A percentile compares a stretch with the other conserved stretches of the same genome.
Conservation (phyloP, 2,113 vertebrate genomes). For the Solea senegalensis region DNA sequence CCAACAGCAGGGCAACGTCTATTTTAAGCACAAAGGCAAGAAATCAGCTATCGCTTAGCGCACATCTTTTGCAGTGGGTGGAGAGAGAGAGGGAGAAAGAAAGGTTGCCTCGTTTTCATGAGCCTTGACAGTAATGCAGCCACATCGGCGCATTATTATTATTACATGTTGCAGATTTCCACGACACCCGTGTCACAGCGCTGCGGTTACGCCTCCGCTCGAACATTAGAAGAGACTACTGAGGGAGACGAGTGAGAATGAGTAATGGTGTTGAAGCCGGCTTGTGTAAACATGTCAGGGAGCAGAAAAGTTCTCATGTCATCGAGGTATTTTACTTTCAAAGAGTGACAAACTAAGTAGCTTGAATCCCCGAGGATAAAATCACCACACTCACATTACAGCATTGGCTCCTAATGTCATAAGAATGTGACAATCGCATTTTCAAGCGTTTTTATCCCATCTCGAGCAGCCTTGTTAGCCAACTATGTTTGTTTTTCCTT, state of each 20-base stretch:
- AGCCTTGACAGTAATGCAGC: constrained; percentile 79
- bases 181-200: constrained; percentile 72
- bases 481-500: constrained; percentile 76
- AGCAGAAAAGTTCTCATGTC: constrained; percentile 79
- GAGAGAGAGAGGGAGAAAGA: constrained; percentile 69
- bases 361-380: constrained; percentile 71
- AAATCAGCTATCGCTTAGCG: constrained; percentile 69
- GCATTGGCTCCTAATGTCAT: constrained; percentile 68
- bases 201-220: constrained; percentile 72
- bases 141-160: constrained; percentile 65
- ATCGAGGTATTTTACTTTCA: constrained; percentile 69
- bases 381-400: constrained; percentile 59
- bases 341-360: constrained; percentile 76
- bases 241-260: constrained; percentile 73
- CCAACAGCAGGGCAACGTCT: constrained; percentile 51
- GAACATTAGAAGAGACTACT: constrained; percentile 78
- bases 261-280: constrained; percentile 76
- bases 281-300: constrained; percentile 81
- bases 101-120: constrained; percentile 66
- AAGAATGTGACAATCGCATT: constrained; percentile 71
- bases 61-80: constrained; percentile 60
- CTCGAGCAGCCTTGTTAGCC: constrained; percentile 74
- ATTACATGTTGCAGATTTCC: constrained; percentile 70
- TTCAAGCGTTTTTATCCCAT: constrained; percentile 62
- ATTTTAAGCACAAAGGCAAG: constrained; percentile 65